Conservation (phyloP, 1,140 invertebrate species). For the Halyomorpha halys region DNA sequence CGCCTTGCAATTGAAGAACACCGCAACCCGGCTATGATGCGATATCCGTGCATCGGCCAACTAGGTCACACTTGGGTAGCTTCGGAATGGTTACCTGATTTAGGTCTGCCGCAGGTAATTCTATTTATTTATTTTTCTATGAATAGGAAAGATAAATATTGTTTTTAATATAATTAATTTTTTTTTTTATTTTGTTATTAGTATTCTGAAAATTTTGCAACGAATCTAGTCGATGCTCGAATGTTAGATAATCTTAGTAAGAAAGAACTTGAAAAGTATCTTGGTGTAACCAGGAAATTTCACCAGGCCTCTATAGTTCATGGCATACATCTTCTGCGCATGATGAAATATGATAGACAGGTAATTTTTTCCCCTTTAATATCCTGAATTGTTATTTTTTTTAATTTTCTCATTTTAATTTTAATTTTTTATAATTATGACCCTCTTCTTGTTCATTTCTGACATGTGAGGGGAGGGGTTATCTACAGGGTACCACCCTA, state of each 20-base stretch:
- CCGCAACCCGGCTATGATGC: conserved; percentile 67
- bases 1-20: conserved; percentile 89
- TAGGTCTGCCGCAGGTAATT: conserved; percentile 66
- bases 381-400: too few relatives aligned
- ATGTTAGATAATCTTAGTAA: conserved; percentile 85
- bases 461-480: too few relatives aligned
- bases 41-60: conserved; percentile 75
- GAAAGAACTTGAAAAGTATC: conserved; percentile 85
- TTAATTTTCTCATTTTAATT: too few relatives aligned
- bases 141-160: not conserved
- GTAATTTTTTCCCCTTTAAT: too few relatives aligned
- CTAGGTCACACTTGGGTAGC: conserved; percentile 85
- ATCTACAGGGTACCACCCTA: too few relatives aligned
- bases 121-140: not conserved
- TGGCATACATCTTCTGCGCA: conserved; percentile 78
- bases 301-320: conserved; percentile 89
- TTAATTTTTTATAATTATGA: too few relatives aligned
- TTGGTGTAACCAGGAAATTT: conserved; percentile 82
- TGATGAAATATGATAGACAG: conserved; percentile 86
- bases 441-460: too few relatives aligned
- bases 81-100: conserved; percentile 80
- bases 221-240: conserved; percentile 82
- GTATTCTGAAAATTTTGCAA: conserved; percentile 77
- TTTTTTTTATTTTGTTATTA: conserved; percentile 36
- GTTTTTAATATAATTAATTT: not conserved